These are phyloP conservation scores for Colletes collaris DNA, from an alignment of 2,888 invertebrate species.

Conservation along the genomic window DNA sequence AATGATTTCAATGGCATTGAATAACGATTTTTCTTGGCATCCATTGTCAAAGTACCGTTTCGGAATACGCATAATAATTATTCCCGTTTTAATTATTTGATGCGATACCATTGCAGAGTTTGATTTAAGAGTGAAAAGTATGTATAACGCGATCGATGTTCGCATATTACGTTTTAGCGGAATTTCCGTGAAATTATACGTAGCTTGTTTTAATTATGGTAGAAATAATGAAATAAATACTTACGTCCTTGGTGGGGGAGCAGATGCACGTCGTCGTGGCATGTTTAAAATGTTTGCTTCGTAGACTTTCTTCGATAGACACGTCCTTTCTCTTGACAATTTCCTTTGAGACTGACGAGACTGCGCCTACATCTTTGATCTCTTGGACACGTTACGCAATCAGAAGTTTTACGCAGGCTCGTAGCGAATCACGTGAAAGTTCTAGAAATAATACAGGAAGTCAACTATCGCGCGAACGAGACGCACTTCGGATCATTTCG, in stretches of 20 bases:
- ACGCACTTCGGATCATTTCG: constrained; percentile 11
- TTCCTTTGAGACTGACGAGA: constrained; percentile 49
- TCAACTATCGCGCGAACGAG: neutral
- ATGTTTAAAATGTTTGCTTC: constrained; percentile 60
- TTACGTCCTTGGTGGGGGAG: constrained; percentile 80
- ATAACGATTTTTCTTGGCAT: too few species aligned
- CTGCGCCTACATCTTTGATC: constrained; percentile 52
- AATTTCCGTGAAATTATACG: constrained; percentile 38
- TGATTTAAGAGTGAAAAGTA: too few species aligned
- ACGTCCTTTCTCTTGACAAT: constrained; percentile 47
- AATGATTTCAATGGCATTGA: too few species aligned
- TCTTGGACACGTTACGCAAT: constrained; percentile 50
- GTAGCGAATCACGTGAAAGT: constrained; percentile 24
- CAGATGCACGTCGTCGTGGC: constrained; percentile 80
- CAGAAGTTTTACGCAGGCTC: constrained; percentile 31
- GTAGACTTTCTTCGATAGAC: neutral
- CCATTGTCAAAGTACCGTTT: too few species aligned
- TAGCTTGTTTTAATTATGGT: constrained; percentile 22
- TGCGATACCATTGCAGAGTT: too few species aligned
- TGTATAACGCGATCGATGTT: too few species aligned
- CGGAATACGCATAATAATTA: too few species aligned
- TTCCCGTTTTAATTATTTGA: too few species aligned
- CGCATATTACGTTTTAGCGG: too few species aligned
- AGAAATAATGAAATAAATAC: constrained; percentile 37
- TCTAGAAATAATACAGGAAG: constrained; percentile 51